A percentile compares a stretch with the other conserved stretches of the same genome.
Conservation (phyloP, 2,888 invertebrate species). For the Limnephilus auricula region DNA sequence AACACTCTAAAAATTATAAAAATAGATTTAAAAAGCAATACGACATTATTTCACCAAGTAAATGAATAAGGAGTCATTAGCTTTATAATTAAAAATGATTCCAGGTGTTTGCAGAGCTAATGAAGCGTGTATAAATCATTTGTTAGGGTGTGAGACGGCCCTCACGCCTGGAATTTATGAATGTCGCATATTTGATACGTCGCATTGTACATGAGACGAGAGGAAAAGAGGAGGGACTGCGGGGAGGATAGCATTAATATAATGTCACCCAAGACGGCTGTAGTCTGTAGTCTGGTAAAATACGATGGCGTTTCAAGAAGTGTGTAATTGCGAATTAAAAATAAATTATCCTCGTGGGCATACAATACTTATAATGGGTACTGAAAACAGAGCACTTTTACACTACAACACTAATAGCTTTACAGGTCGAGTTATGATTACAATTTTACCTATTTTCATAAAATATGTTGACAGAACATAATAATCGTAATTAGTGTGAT, state of each 20-base stretch:
- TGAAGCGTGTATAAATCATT: constrained; percentile 6
- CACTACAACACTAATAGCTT: background rate
- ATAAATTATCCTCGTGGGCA: background rate
- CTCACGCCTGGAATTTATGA: background rate
- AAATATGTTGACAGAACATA: too few species aligned
- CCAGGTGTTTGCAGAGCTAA: background rate
- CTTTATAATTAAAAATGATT: constrained; percentile 6
- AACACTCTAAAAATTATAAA: too few species aligned
- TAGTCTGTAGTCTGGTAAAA: background rate
- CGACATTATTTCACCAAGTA: too few species aligned
- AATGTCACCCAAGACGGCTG: background rate
- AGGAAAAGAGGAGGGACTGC: too few species aligned
- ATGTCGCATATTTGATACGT: background rate
- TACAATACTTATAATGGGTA: background rate
- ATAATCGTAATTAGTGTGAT: too few species aligned
- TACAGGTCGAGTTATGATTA: background rate
- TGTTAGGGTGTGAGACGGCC: background rate
- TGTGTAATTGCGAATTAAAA: background rate
- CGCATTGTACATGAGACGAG: too few species aligned
- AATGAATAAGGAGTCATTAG: too few species aligned
- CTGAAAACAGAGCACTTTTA: background rate
- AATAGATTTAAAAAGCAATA: too few species aligned
- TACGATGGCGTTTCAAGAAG: too few species aligned
- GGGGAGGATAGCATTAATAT: background rate
- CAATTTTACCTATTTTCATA: too few species aligned